Conservation (phyloP, 2,888 invertebrate genomes). For the Malachius bipustulatus region DNA sequence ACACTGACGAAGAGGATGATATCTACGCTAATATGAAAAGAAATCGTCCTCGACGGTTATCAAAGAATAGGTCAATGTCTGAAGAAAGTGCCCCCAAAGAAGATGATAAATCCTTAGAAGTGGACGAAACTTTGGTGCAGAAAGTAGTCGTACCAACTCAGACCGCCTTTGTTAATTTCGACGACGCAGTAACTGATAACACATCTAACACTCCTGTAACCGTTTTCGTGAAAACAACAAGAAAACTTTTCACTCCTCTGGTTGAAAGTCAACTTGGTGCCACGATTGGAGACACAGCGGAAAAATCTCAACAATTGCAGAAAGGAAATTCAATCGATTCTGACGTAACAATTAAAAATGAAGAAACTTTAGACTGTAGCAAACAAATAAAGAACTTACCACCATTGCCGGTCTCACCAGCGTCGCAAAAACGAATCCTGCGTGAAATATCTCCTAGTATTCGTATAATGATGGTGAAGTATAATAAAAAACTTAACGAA, state of each 20-base stretch:
- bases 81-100: slow-evolving; percentile 15
- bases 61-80: slow-evolving; percentile 23
- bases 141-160: slow-evolving; percentile 28
- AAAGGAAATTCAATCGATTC: background rate
- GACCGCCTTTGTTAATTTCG: slow-evolving; percentile 19
- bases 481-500: slow-evolving; percentile 51
- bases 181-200: slow-evolving; percentile 12
- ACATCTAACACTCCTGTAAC: slow-evolving; percentile 37
- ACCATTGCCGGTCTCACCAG: slow-evolving; percentile 49
- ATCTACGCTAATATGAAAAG: slow-evolving; percentile 11
- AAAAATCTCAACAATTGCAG: background rate
- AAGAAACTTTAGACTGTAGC: too few species aligned
- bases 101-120: slow-evolving; percentile 8
- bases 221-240: slow-evolving; percentile 67
- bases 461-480: slow-evolving; percentile 56
- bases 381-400: slow-evolving; percentile 31
- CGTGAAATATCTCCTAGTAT: slow-evolving; percentile 61
- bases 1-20: slow-evolving; percentile 27
- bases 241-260: slow-evolving; percentile 63
- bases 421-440: slow-evolving; percentile 40
- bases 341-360: background rate
- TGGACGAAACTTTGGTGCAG: slow-evolving; percentile 24
- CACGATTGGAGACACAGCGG: slow-evolving; percentile 5
- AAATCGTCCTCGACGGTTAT: slow-evolving; percentile 23
- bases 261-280: slow-evolving; percentile 19